Base-by-base conservation (phyloP, 2,888 invertebrate genomes). In the Entomobrya proxima region DNA sequence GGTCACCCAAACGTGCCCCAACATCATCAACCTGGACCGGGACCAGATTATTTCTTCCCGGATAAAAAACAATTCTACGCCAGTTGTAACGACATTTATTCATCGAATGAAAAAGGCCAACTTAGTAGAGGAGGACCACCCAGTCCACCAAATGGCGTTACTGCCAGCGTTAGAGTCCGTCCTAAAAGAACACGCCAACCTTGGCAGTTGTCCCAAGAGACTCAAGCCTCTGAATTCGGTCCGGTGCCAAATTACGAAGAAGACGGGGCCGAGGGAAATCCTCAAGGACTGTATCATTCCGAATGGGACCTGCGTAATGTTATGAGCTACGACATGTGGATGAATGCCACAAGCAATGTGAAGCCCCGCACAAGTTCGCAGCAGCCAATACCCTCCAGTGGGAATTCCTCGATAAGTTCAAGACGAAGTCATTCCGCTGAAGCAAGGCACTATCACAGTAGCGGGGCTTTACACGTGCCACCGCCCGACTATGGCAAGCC, bases 301-400 rank as follows among this genome's bases (percentile, higher is more conserved):
- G 90, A 90, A 32, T 90, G 90, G 90, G 90, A 90, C 35, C 67
- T 90, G 55, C 47, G 90, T 64, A 88, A 89, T 44, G 89, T 87
- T 74, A 89, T 88, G 87, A 88, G 89, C 4, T 90, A 90, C 74
- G 90, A 90, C 75, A 85, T 89, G 37, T 90, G 90, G 90, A 86
- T 90, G 32, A 88, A 82, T 50, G 72, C 86, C 1, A 87, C 88
- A 7, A 79, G 72, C 44, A 81, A 88, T 47, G 87, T 88, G 2
- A 88, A 86, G 52, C 87, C 88, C 0, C 37, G 87, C 24, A 30
- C 47, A 30, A 50, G 72, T 9, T 44, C 58, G 9, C 40, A 47
- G 9, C n/a, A 27, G 6, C 47, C 77, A 24, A 50, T 61, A 21
- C 58, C 50, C 13, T 5, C 67, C 3, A 50, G 35, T 50, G 30